These are phyloP conservation scores for Physeter macrocephalus DNA, from an alignment of 2,113 vertebrate species.

Conservation along the genomic window DNA sequence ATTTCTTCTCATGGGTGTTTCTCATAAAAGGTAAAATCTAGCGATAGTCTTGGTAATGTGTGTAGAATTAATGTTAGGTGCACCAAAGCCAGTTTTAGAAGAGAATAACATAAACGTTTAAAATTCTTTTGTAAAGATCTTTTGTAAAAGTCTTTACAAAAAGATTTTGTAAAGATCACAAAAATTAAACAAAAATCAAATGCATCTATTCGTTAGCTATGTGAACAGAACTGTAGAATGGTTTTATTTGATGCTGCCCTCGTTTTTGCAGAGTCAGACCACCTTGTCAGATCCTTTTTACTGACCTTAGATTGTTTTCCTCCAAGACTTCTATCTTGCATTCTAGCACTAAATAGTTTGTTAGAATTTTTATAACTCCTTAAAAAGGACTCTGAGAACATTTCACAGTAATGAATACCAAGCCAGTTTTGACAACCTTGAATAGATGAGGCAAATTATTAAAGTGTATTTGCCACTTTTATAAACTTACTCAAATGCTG, in stretches of 20 bases:
- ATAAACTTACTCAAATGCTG: not conserved
- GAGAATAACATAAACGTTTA: not conserved
- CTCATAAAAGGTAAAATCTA: slow-evolving; percentile 40
- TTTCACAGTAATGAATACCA: not conserved
- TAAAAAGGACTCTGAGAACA: not conserved
- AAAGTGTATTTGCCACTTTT: not conserved
- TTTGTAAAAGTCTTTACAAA: no score
- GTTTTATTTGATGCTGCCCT: not conserved
- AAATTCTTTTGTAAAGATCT: not conserved
- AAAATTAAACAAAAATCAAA: not conserved
- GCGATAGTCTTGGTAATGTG: slow-evolving; percentile 14
- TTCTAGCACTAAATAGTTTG: not conserved
- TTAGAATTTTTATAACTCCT: not conserved
- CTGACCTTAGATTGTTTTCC: not conserved
- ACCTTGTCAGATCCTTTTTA: not conserved
- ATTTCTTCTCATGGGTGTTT: not conserved
- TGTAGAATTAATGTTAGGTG: not conserved
- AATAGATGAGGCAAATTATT: not conserved
- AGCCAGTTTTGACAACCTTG: not conserved
- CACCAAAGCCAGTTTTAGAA: not conserved
- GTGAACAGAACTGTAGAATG: not conserved
- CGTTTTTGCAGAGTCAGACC: not conserved
- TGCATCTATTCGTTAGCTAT: not conserved
- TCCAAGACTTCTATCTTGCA: not conserved
- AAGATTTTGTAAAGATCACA: not conserved